Conservation (phyloP, 64 coral and sea anemone species). For the Stichodactyla mertensii region DNA sequence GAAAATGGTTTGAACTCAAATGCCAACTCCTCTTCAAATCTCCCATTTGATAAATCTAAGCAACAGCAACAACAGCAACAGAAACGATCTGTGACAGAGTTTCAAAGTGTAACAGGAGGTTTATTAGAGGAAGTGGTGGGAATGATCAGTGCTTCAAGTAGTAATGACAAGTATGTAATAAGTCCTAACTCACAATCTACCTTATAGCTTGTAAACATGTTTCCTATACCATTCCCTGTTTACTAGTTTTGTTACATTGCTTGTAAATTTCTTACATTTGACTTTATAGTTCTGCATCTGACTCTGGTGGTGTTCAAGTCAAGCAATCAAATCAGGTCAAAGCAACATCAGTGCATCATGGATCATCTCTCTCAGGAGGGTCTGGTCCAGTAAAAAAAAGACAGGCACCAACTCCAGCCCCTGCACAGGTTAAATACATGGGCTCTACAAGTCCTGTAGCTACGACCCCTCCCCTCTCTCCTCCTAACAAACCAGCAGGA, state of each 20-base stretch:
- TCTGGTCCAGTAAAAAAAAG: constrained; percentile 36
- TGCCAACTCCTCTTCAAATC: constrained; percentile 24
- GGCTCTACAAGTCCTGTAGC: constrained; percentile 70
- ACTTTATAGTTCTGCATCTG: background rate
- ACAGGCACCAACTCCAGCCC: constrained; percentile 15
- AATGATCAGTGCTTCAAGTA: constrained; percentile 39
- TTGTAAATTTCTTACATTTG: no score
- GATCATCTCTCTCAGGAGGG: background rate
- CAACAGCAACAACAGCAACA: background rate
- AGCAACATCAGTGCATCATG: constrained; percentile 24
- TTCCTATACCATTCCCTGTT: no score
- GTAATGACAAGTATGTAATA: background rate
- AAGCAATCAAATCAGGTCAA: background rate
- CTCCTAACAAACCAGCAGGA: constrained; percentile 27
- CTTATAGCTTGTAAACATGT: no score
- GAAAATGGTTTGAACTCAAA: background rate
- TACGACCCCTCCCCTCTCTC: constrained; percentile 38
- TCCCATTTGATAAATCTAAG: background rate
- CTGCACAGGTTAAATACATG: constrained; percentile 66
- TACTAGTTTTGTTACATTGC: no score
- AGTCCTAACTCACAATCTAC: no score
- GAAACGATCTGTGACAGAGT: constrained; percentile 22
- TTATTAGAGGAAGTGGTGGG: constrained; percentile 79
- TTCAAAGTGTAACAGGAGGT: constrained; percentile 63
- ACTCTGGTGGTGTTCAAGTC: background rate